Conservation (phyloP, 2,888 invertebrate genomes). For the Hypomecis punctinalis region DNA sequence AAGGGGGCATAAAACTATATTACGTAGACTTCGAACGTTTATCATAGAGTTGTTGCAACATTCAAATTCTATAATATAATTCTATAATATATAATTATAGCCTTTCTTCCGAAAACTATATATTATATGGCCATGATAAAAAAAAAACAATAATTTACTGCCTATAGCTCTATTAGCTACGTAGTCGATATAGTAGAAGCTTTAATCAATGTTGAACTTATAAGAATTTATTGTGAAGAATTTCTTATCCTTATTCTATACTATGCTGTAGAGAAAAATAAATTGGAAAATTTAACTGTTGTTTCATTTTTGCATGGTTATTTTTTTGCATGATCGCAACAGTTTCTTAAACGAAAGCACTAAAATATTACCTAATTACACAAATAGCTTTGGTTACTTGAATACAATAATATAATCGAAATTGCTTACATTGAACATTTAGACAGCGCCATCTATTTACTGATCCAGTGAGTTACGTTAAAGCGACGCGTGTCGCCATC, state of each 20-base stretch:
- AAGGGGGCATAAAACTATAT: constrained; percentile 67
- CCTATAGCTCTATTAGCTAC: constrained; percentile 66
- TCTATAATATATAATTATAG: constrained; percentile 48
- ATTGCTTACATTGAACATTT: constrained; percentile 22
- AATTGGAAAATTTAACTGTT: constrained; percentile 63
- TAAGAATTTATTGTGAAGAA: constrained; percentile 69
- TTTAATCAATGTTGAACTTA: constrained; percentile 67
- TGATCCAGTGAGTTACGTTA: constrained; percentile 59
- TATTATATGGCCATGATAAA: constrained; percentile 79
- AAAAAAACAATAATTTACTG: constrained; percentile 64
- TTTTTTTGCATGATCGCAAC: not conserved
- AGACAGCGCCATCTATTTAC: constrained; percentile 60
- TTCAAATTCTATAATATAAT: constrained; percentile 66
- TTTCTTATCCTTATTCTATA: constrained; percentile 72
- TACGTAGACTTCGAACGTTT: constrained; percentile 44
- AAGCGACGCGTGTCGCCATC: constrained; percentile 80
- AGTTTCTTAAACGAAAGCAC: not conserved
- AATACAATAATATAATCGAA: not conserved
- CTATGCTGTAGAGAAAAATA: constrained; percentile 79
- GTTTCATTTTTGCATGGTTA: constrained; percentile 67
- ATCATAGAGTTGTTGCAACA: constrained; percentile 60
- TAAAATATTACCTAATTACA: too few species aligned
- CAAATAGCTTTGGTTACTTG: constrained; percentile 8
- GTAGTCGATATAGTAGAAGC: constrained; percentile 74
- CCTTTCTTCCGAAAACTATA: constrained; percentile 65